Evolutionary conservation across 2,888 invertebrate genomes (phyloP).

Genomic region (Melieria crassipennis): DNA sequence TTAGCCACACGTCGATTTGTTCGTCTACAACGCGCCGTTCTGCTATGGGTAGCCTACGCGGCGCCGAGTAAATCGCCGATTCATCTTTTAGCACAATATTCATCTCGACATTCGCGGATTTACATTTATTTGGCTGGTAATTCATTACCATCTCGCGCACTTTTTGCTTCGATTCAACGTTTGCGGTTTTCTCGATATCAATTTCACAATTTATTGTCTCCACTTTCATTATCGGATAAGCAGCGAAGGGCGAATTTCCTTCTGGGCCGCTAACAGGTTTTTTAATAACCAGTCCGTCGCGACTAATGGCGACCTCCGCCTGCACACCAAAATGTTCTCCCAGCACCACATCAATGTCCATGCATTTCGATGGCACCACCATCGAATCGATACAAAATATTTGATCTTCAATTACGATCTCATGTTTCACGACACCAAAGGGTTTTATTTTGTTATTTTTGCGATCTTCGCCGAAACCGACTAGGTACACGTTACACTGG

Average conservation of each 20-base stretch:
- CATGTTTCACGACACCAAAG: conserved; percentile 19
- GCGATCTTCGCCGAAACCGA: conserved; percentile 29
- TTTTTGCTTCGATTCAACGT: not conserved
- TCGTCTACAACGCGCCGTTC: not conserved
- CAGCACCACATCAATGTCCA: conserved; percentile 25
- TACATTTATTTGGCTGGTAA: conserved; percentile 19
- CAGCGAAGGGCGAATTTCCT: not conserved
- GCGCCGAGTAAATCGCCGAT: conserved; percentile 10
- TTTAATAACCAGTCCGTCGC: conserved; percentile 16
- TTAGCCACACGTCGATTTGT: conserved; percentile 18
- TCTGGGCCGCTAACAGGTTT: not conserved
- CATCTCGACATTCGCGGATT: conserved; percentile 2
- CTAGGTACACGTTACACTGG: conserved; percentile 32
- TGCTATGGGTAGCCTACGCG: conserved; percentile 9
- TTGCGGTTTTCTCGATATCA: conserved; percentile 7
- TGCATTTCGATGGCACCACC: conserved; percentile 12
- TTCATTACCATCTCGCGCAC: not conserved
- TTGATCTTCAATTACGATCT: not conserved
- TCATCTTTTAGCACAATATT: conserved; percentile 39
- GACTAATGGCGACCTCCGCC: conserved; percentile 22
- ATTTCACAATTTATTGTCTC: conserved; percentile 6
- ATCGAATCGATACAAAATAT: not conserved
- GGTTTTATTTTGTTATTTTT: conserved; percentile 28
- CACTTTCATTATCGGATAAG: conserved; percentile 2
- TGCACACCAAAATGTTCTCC: conserved; percentile 25